phyloP scores from a whole-genome alignment of 2,888 invertebrate species.

The Chaetogeoica ovagalla region DNA sequence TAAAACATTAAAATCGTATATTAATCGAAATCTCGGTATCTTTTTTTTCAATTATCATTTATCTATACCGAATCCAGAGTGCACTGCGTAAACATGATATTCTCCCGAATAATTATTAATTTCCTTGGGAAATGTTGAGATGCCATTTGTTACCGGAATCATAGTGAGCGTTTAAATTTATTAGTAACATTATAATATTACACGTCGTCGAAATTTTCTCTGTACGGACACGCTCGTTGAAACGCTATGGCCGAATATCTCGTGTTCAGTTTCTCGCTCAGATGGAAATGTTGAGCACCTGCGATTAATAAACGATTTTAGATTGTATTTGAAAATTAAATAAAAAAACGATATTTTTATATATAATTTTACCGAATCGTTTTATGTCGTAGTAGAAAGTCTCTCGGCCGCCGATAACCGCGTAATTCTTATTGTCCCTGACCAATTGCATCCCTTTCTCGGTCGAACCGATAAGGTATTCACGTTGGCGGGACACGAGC shows the following conservation, averaged over 20 bases:
- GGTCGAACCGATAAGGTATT: slow-evolving; percentile 68
- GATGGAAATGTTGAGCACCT: slow-evolving; percentile 71
- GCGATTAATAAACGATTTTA: slow-evolving; percentile 37
- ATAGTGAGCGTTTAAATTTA: no score
- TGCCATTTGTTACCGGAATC: no score
- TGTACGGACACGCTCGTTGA: slow-evolving; percentile 75
- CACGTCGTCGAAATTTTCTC: slow-evolving; percentile 75
- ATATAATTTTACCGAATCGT: slow-evolving; percentile 66
- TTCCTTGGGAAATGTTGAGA: no score
- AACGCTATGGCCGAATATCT: slow-evolving; percentile 77
- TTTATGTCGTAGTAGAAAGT: slow-evolving; percentile 76
- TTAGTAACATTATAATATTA: no score
- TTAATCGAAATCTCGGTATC: no score
- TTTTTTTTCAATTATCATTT: no score
- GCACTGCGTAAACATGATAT: no score
- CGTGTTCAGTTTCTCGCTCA: slow-evolving; percentile 76
- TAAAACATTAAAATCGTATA: no score
- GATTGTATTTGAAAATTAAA: no score
- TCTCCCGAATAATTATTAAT: no score
- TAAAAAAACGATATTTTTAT: no score
- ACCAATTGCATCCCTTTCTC: slow-evolving; percentile 73
- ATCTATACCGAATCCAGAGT: no score
- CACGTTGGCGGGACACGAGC: slow-evolving; percentile 67
- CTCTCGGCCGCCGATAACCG: slow-evolving; percentile 73
- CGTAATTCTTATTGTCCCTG: slow-evolving; percentile 66